A percentile compares a stretch with the other conserved stretches of the same genome.
These are phyloP conservation scores for Patagioenas fasciata DNA, from an alignment of 2,113 vertebrate species.

Conservation along the genomic window DNA sequence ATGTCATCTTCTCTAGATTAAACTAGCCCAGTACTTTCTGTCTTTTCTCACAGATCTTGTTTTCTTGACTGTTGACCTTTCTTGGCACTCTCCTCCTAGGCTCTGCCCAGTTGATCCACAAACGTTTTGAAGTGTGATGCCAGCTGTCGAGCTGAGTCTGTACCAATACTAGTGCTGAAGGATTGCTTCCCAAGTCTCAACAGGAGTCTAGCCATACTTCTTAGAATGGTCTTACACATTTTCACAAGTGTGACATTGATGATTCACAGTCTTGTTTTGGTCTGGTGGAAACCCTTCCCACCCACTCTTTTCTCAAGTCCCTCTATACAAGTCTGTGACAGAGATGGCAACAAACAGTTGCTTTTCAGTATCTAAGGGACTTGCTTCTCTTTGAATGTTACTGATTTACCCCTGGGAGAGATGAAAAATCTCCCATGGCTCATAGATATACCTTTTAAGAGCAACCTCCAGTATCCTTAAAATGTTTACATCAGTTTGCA, in stretches of 20 bases:
- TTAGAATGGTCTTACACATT: conserved; percentile 12
- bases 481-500: background rate
- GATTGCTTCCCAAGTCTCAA: background rate
- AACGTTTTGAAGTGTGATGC: background rate
- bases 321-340: background rate
- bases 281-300: conserved; percentile 19
- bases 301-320: conserved; percentile 21
- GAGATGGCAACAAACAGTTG: background rate
- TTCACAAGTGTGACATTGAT: background rate
- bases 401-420: background rate
- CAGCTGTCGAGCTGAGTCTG: background rate
- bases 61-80: background rate
- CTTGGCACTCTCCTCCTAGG: background rate
- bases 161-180: background rate
- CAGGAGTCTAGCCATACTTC: background rate
- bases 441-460: background rate
- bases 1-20: background rate
- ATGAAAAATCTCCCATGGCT: background rate
- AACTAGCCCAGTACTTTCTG: background rate
- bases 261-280: conserved; percentile 14
- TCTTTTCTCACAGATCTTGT: background rate
- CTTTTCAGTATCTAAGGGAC: background rate
- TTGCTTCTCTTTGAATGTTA: background rate
- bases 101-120: background rate
- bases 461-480: background rate